Percentiles rank a stretch among this genome's conserved stretches.
These are phyloP conservation scores for Gyrodactylus bullatarudis DNA, from an alignment of 1,140 invertebrate genomes.

Conservation along the genomic window DNA sequence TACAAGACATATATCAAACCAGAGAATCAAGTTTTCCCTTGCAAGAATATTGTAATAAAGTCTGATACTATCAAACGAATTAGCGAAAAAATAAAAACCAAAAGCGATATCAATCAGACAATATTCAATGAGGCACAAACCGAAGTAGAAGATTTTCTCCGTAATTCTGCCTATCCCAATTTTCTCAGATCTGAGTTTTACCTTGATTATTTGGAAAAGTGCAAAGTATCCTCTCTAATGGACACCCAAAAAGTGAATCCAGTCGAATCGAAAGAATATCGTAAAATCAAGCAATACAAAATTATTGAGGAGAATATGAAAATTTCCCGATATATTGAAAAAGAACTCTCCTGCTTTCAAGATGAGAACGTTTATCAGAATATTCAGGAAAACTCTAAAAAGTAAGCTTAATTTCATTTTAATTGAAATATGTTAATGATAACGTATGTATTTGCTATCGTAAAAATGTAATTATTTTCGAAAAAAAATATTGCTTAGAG, in stretches of 20 bases:
- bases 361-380: neutral
- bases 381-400: neutral
- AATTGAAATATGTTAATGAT: no score
- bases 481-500: no score
- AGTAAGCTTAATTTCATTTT: no score
- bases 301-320: neutral
- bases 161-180: neutral
- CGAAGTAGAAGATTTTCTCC: neutral
- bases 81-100: neutral
- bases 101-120: neutral
- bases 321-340: neutral
- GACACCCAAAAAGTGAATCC: neutral
- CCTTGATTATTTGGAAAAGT: neutral
- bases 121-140: slow-evolving; percentile 4
- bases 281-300: no score
- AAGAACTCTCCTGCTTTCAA: neutral
- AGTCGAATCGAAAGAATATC: no score
- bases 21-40: neutral
- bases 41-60: neutral
- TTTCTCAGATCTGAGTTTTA: slow-evolving; percentile 1
- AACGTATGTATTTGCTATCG: no score
- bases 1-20: neutral
- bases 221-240: neutral
- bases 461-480: no score
- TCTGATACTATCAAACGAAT: neutral